Percentiles rank a stretch among this genome's conserved stretches.
phyloP scores from a whole-genome alignment of 2,888 invertebrate species.

The Thumatha senex region DNA sequence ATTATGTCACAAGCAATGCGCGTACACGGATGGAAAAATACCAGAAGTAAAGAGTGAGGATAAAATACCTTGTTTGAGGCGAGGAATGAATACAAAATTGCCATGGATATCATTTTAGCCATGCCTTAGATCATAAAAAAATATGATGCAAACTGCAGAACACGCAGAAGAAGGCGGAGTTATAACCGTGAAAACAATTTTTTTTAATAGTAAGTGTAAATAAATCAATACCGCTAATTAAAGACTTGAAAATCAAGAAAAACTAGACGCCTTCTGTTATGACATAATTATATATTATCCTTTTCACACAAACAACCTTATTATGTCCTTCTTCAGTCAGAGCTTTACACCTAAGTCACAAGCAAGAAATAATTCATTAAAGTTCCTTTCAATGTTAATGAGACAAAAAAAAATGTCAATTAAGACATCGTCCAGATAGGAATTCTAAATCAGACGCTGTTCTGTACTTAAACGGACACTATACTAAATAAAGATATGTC shows the following conservation, averaged over 20 bases:
- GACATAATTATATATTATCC: slow-evolving; percentile 1
- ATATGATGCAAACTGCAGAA: no score
- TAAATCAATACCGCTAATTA: background rate
- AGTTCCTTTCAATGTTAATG: slow-evolving; percentile 38
- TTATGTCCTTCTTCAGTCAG: slow-evolving; percentile 11
- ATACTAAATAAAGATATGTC: slow-evolving; percentile 76
- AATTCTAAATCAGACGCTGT: slow-evolving; percentile 73
- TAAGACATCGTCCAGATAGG: slow-evolving; percentile 49
- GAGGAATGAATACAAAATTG: no score
- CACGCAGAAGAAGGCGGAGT: no score
- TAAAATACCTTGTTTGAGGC: no score
- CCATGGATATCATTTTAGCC: no score
- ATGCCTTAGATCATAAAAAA: no score
- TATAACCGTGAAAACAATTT: no score
- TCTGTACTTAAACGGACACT: slow-evolving; percentile 62
- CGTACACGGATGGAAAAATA: no score
- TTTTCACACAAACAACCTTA: slow-evolving; percentile 7
- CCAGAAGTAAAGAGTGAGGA: no score
- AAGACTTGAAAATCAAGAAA: background rate
- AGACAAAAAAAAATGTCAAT: slow-evolving; percentile 41
- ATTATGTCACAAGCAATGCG: no score
- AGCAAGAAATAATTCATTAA: slow-evolving; percentile 35
- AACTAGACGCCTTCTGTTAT: background rate
- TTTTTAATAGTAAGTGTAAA: background rate
- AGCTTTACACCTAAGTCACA: slow-evolving; percentile 18